Evolutionary conservation across 2,888 invertebrate species (phyloP), one percentile per base, ranked within the genome.

Genomic region (Lacanobia wlatinum): DNA sequence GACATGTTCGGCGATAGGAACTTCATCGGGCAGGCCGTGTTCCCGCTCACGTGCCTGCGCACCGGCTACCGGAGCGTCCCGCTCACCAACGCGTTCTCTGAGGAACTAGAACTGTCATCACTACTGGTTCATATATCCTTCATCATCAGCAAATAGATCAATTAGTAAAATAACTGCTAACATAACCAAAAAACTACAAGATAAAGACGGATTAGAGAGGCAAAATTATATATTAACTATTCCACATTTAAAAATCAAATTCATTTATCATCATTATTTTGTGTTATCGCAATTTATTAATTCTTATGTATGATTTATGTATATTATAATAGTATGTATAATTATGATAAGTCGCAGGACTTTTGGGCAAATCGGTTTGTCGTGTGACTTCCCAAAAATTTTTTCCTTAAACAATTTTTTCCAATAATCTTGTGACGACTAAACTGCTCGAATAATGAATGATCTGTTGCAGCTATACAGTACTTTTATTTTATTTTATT

Each of bases 1-100:
- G 99, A 99, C 91, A 98, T 99, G 96, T 99, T 99, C 94, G 99
- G 99, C 0, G 99, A 99, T 89, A 98, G 98, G 16, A 99, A 99
- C 96, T 99, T 99, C 92, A 98, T 99, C 77, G 99, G 99, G 0
- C 99, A 99, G 95, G 98, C 99, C 55, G 98, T 98, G 16, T 99
- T 98, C 95, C 99, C 99, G 0, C 97, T 99, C 85, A 97, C 97
- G 70, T 98, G 98, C 88, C 94, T 98, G 46, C 97, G 98, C 70
- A 97, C 97, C 75, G 99, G 99, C 0, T 99, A 98, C 93, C 97
- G 99, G 70, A 99, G 99, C 92, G 97, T 99, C 21, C 98, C 98
- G 14, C 96, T 99, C 72, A 98, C 97, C 84, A 99, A 99, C 93
- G 98, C 97, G 48, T 98, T 97, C 92, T 98, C 98, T 78, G 99